Percentiles rank a stretch among this genome's conserved stretches.
phyloP scores from a whole-genome alignment of 1,140 invertebrate genomes.

The Leptinotarsa texana region DNA sequence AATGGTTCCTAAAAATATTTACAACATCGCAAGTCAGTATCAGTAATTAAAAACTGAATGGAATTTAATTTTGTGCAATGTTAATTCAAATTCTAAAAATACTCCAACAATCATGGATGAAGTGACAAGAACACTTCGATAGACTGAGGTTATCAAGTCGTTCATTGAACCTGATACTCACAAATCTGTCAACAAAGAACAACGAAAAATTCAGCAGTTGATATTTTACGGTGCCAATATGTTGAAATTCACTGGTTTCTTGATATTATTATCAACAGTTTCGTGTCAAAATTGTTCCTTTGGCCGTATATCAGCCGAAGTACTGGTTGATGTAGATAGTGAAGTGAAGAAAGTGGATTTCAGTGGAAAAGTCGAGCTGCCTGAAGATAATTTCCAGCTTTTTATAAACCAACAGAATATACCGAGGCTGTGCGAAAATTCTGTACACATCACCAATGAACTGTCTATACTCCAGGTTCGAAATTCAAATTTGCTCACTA shows the following conservation, averaged over 20 bases:
- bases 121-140: neutral
- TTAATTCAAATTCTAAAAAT: neutral
- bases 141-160: neutral
- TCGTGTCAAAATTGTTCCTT: slow-evolving; percentile 6
- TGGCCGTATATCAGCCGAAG: slow-evolving; percentile 22
- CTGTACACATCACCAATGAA: slow-evolving; percentile 32
- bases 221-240: slow-evolving; percentile 10
- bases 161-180: neutral
- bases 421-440: slow-evolving; percentile 33
- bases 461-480: slow-evolving; percentile 33
- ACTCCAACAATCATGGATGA: neutral
- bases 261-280: neutral
- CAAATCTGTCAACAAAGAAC: neutral
- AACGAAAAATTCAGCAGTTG: slow-evolving; percentile 3
- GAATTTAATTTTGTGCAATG: too few species aligned
- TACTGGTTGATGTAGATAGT: slow-evolving; percentile 30
- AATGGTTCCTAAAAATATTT: too few species aligned
- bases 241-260: neutral
- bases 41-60: too few species aligned
- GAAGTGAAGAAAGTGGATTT: slow-evolving; percentile 28
- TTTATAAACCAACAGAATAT: slow-evolving; percentile 32
- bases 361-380: slow-evolving; percentile 15
- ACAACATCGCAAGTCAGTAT: too few species aligned
- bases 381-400: slow-evolving; percentile 35
- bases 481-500: slow-evolving; percentile 31